Conservation (phyloP, 2,797 vertebrate genomes). For the Melanotaenia parkinsoni region DNA sequence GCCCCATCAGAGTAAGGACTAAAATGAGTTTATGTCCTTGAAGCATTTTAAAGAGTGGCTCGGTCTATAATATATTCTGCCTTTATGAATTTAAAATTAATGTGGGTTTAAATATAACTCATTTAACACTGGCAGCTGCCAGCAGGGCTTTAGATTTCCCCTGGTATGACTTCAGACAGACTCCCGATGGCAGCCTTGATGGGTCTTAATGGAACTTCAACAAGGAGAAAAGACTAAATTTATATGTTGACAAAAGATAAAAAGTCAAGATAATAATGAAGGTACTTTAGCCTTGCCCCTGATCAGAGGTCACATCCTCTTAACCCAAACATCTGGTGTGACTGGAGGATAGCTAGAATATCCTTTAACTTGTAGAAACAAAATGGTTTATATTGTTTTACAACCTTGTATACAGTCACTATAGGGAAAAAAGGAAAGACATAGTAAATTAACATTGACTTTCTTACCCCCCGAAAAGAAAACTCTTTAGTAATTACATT, state of each 20-base stretch:
- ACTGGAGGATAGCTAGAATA: too few relatives aligned
- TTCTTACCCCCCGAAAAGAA: too few relatives aligned
- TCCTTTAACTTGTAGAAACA: too few relatives aligned
- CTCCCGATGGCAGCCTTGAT: conserved; percentile 59
- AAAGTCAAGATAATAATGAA: conserved; percentile 55
- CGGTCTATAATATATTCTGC: conserved; percentile 56
- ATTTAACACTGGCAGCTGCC: conserved; percentile 63
- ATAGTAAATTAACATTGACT: too few relatives aligned
- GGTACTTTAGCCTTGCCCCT: conserved; percentile 19
- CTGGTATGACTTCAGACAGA: conserved; percentile 67
- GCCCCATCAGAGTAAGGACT: conserved; percentile 46
- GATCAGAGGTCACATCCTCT: conserved; percentile 26
- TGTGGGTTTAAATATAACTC: conserved; percentile 66
- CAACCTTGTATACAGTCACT: too few relatives aligned
- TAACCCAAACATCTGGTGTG: conserved; percentile 18
- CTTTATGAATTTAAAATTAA: conserved; percentile 71
- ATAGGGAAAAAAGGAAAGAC: too few relatives aligned
- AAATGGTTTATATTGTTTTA: too few relatives aligned
- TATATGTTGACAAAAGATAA: conserved; percentile 65
- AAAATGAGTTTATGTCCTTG: conserved; percentile 55
- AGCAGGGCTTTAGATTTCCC: conserved; percentile 65
- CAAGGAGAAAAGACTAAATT: conserved; percentile 53
- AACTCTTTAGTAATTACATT: too few relatives aligned
- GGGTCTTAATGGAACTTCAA: conserved; percentile 63
- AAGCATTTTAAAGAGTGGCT: conserved; percentile 51